These are phyloP conservation scores for Ammodytes marinus DNA, from an alignment of 2,113 vertebrate genomes.

Conservation along the genomic window DNA sequence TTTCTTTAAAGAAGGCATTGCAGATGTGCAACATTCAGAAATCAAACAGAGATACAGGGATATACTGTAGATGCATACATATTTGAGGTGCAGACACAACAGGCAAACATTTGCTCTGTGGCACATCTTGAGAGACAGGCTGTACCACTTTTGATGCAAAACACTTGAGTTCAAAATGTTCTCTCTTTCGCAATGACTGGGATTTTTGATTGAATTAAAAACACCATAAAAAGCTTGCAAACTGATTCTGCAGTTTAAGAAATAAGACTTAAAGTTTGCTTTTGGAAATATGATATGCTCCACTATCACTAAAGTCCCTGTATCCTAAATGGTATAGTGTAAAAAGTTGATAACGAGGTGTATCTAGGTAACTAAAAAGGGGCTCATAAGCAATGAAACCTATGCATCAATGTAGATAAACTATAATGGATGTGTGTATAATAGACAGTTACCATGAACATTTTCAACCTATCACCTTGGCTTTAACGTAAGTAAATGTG, in stretches of 20 bases:
- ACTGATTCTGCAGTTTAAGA: not conserved
- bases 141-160: not conserved
- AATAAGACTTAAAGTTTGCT: not conserved
- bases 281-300: not conserved
- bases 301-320: not conserved
- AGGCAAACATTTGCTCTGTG: not conserved
- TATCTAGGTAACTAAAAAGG: not conserved
- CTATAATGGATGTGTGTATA: not conserved
- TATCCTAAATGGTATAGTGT: not conserved
- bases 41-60: not conserved
- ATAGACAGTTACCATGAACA: not conserved
- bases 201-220: not conserved
- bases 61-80: not conserved
- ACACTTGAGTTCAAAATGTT: not conserved
- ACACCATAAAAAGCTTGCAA: not conserved
- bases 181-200: not conserved
- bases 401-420: not conserved
- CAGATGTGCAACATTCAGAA: not conserved
- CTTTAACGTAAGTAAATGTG: not conserved
- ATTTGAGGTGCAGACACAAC: not conserved
- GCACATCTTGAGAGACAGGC: not conserved
- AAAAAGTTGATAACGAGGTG: not conserved
- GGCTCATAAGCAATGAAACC: not conserved
- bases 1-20: not conserved
- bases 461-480: not conserved